phyloP scores from a whole-genome alignment of 2,888 invertebrate genomes.

The Aradus depressus region DNA sequence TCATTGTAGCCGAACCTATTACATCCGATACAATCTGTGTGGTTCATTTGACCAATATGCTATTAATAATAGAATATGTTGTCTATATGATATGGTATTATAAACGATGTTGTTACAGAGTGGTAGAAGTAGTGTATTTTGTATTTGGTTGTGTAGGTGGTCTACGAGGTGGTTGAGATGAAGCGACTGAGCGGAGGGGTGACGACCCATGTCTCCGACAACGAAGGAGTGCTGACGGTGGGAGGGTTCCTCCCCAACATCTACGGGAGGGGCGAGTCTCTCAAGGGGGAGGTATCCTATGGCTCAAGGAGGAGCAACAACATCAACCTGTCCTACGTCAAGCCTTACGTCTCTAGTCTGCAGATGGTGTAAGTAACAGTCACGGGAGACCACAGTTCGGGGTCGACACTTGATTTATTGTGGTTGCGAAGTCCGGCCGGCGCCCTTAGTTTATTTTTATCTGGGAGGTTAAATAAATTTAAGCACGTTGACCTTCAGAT shows the following conservation, averaged over 20 bases:
- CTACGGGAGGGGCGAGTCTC: conserved; percentile 73
- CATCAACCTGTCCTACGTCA: conserved; percentile 65
- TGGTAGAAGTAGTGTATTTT: background rate
- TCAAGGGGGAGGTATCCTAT: conserved; percentile 73
- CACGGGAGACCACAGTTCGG: no score
- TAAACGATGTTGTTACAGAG: no score
- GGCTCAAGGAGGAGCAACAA: conserved; percentile 73
- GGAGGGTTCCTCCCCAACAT: conserved; percentile 71
- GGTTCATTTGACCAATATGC: no score
- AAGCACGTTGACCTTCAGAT: no score
- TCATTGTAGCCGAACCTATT: no score
- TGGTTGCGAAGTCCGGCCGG: no score
- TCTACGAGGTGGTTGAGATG: conserved; percentile 75
- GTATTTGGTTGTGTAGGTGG: conserved; percentile 47
- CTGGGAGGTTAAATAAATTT: no score
- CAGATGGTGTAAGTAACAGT: conserved; percentile 56
- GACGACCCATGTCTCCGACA: conserved; percentile 72
- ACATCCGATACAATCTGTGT: no score
- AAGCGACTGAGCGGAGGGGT: conserved; percentile 73
- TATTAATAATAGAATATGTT: no score
- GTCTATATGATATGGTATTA: no score
- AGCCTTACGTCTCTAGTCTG: conserved; percentile 66
- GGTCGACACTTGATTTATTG: no score
- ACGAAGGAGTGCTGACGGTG: conserved; percentile 73
- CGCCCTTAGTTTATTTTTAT: no score